Conservation (phyloP, 2,888 invertebrate genomes). For the Phortica okadai region DNA sequence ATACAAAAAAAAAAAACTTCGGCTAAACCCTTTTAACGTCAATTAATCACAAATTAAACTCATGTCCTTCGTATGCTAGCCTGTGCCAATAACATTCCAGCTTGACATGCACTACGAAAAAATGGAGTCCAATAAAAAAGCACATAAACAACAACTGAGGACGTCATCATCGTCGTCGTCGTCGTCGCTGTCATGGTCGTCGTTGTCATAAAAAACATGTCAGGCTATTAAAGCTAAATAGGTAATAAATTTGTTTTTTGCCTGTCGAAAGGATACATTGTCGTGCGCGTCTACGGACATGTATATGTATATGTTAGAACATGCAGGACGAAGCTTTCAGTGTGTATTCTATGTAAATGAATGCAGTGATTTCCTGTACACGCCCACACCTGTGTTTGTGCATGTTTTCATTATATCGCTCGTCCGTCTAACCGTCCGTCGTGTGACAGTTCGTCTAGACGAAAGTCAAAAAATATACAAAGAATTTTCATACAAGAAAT, state of each 20-base stretch:
- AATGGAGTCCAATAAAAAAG: not conserved
- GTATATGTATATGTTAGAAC: not conserved
- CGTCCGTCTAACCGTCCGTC: not conserved
- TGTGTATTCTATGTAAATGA: constrained; percentile 26
- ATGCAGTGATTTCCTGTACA: constrained; percentile 35
- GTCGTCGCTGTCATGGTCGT: constrained; percentile 25
- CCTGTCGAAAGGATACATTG: constrained; percentile 59
- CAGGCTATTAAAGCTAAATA: constrained; percentile 68
- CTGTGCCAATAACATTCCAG: not conserved
- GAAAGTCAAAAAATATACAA: not conserved
- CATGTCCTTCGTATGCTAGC: constrained; percentile 45
- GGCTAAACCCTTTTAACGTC: constrained; percentile 70
- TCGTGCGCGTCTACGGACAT: not conserved
- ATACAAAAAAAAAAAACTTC: constrained; percentile 3
- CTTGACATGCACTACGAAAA: constrained; percentile 9
- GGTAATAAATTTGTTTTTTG: constrained; percentile 61
- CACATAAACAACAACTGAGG: not conserved
- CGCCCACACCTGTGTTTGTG: constrained; percentile 24
- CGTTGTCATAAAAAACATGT: constrained; percentile 64
- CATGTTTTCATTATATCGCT: not conserved
- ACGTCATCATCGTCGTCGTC: constrained; percentile 50
- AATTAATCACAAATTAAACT: constrained; percentile 70
- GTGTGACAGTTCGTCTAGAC: constrained; percentile 48
- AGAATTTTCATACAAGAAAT: constrained; percentile 10
- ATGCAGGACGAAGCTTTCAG: constrained; percentile 45